phyloP scores from a whole-genome alignment of 2,797 vertebrate genomes.

The Galaxias olidus region DNA sequence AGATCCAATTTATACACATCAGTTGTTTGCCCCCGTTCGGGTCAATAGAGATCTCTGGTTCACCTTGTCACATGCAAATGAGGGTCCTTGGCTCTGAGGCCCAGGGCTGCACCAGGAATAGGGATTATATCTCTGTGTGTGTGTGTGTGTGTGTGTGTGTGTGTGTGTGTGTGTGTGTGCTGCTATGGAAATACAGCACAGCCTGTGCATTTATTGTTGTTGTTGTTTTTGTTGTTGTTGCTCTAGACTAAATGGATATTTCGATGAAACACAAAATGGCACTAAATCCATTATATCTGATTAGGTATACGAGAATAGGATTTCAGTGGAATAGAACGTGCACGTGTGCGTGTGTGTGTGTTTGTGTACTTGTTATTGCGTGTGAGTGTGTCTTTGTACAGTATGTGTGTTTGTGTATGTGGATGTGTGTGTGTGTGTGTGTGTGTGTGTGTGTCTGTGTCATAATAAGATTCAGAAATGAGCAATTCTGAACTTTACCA shows the following conservation, averaged over 20 bases:
- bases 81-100: slow-evolving; percentile 46
- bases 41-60: slow-evolving; percentile 64
- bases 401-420: background rate
- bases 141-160: background rate
- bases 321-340: too few relatives aligned
- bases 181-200: too few relatives aligned
- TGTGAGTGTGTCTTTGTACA: slow-evolving; percentile 8
- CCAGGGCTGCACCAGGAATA: slow-evolving; percentile 52
- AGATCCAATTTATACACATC: slow-evolving; percentile 72
- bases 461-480: background rate
- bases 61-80: slow-evolving; percentile 75
- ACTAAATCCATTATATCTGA: too few relatives aligned
- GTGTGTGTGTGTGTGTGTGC: too few relatives aligned
- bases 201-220: too few relatives aligned
- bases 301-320: too few relatives aligned
- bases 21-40: slow-evolving; percentile 34
- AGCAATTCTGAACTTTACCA: background rate
- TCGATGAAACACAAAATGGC: too few relatives aligned
- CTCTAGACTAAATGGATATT: too few relatives aligned
- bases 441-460: background rate
- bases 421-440: background rate
- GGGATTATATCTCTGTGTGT: slow-evolving; percentile 38
- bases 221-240: too few relatives aligned
- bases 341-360: too few relatives aligned
- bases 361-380: background rate